A percentile compares a stretch with the other conserved stretches of the same genome.
These are phyloP conservation scores for Antheraea assamensis DNA, from an alignment of 2,888 invertebrate species.

Conservation along the genomic window DNA sequence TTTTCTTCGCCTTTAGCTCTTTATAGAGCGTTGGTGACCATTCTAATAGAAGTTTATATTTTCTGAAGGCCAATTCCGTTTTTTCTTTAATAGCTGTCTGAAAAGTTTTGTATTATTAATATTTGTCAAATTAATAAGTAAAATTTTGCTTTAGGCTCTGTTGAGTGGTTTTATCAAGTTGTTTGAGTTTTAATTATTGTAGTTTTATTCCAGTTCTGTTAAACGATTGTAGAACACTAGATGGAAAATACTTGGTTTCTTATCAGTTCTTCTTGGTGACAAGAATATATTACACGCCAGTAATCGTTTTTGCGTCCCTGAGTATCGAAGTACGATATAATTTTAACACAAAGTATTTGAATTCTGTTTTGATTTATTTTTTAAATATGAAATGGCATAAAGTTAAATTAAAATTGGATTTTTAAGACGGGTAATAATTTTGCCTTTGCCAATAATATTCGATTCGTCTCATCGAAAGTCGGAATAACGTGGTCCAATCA, in stretches of 20 bases:
- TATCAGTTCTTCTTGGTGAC: not conserved
- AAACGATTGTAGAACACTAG: not conserved
- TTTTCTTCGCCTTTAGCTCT: slow-evolving; percentile 9
- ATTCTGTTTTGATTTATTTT: not conserved
- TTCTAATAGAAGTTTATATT: not conserved
- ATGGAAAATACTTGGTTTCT: not conserved
- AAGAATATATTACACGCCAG: not conserved
- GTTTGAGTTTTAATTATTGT: not conserved
- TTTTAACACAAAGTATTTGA: not conserved
- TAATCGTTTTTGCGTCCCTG: not conserved
- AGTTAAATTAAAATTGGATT: not conserved
- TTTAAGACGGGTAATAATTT: not conserved
- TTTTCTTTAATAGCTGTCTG: slow-evolving; percentile 4
- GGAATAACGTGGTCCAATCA: not conserved
- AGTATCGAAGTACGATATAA: not conserved
- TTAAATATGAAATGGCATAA: not conserved
- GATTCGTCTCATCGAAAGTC: not conserved
- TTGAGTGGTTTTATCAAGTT: not conserved
- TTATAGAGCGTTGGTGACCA: not conserved
- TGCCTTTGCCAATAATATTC: not conserved
- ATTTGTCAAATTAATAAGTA: slow-evolving; percentile 6
- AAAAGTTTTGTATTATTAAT: slow-evolving; percentile 4
- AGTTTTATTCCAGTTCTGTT: not conserved
- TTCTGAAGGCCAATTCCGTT: not conserved
- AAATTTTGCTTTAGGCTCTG: not conserved